Evolutionary conservation across 2,888 invertebrate species (phyloP).

Genomic region (Brachyopa scutellaris): DNA sequence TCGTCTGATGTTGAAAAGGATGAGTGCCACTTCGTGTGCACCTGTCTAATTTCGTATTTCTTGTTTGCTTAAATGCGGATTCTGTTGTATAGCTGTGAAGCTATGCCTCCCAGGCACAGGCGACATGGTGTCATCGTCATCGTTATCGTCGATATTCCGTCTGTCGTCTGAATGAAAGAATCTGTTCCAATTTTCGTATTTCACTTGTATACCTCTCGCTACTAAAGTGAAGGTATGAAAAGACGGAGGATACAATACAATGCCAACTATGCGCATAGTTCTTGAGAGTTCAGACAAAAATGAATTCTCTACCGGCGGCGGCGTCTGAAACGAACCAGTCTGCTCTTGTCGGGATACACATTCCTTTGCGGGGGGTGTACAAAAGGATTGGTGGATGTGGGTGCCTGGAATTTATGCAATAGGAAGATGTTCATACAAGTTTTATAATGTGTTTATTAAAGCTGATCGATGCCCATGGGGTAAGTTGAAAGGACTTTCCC

Average conservation of each 20-base stretch:
- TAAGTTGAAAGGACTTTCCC: background rate
- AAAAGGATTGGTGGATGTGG: background rate
- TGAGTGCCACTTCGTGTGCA: slow-evolving; percentile 57
- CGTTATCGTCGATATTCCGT: slow-evolving; percentile 28
- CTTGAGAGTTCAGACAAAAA: background rate
- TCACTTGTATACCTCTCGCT: slow-evolving; percentile 19
- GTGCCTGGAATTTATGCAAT: background rate
- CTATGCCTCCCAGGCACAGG: slow-evolving; percentile 28
- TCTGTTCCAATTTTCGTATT: slow-evolving; percentile 56
- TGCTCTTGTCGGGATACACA: slow-evolving; percentile 15
- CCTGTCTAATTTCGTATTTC: slow-evolving; percentile 65
- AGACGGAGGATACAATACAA: slow-evolving; percentile 9
- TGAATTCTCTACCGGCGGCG: background rate
- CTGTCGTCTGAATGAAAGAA: slow-evolving; percentile 43
- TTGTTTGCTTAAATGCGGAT: slow-evolving; percentile 29
- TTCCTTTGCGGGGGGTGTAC: background rate
- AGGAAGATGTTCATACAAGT: background rate
- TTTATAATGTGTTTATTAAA: slow-evolving; percentile 8
- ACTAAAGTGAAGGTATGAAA: background rate
- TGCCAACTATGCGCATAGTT: slow-evolving; percentile 3
- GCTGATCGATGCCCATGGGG: background rate
- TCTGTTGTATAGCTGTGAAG: slow-evolving; percentile 19
- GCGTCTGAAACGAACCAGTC: slow-evolving; percentile 13
- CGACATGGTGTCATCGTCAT: slow-evolving; percentile 23
- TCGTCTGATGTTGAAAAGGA: slow-evolving; percentile 40